phyloP scores from a whole-genome alignment of 2,113 vertebrate species.

The Oryctolagus cuniculus region mOryCun1.1 NC_091438.1:40529501-40530000 shows the following conservation, averaged over 20 bases:
- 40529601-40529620: not conserved
- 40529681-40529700: not conserved
- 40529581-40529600: too few relatives aligned
- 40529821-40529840: not conserved
- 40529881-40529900: rapidly evolving
- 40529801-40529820: too few relatives aligned
- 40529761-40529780: not conserved
- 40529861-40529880: not conserved
- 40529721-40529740: not conserved
- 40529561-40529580: not conserved
- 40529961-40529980: not conserved
- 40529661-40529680: not conserved
- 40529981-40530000: not conserved
- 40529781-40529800: not conserved
- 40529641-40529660: not conserved
- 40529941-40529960: not conserved
- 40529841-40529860: not conserved
- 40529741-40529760: too few relatives aligned
- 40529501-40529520: not conserved
- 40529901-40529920: not conserved
- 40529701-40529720: not conserved
- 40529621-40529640: not conserved
- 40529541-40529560: not conserved
- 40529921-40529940: not conserved
- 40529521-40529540: not conserved